phyloP scores from a whole-genome alignment of 2,797 vertebrate species.

The Mus minutoides region DNA sequence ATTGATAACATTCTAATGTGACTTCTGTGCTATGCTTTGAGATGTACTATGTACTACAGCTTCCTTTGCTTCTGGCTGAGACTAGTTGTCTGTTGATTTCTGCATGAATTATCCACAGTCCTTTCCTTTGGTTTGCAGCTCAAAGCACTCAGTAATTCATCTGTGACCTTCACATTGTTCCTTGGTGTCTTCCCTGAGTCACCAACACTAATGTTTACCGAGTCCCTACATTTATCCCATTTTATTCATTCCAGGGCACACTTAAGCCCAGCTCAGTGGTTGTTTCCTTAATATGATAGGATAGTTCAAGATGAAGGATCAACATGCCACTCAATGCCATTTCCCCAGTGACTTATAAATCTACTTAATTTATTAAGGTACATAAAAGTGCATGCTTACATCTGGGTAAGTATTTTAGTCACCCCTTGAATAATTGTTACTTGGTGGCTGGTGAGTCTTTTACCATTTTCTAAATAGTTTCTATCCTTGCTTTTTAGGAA shows the following conservation, averaged over 20 bases:
- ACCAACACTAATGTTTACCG: not conserved
- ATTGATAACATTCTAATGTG: not conserved
- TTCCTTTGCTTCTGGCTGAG: not conserved
- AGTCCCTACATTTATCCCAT: not conserved
- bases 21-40: not conserved
- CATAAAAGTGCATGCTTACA: not conserved
- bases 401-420: not conserved
- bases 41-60: not conserved
- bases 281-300: not conserved
- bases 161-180: not conserved
- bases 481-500: not conserved
- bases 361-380: not conserved
- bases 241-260: not conserved
- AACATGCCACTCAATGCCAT: not conserved
- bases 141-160: not conserved
- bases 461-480: not conserved
- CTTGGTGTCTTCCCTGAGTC: not conserved
- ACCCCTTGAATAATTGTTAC: not conserved
- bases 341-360: constrained; percentile 7
- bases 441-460: not conserved
- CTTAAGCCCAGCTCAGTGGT: not conserved
- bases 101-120: not conserved
- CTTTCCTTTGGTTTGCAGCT: not conserved
- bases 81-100: not conserved
- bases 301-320: not conserved